phyloP scores from a whole-genome alignment of 2,797 vertebrate species.

The Phoxinus dragarum region DNA sequence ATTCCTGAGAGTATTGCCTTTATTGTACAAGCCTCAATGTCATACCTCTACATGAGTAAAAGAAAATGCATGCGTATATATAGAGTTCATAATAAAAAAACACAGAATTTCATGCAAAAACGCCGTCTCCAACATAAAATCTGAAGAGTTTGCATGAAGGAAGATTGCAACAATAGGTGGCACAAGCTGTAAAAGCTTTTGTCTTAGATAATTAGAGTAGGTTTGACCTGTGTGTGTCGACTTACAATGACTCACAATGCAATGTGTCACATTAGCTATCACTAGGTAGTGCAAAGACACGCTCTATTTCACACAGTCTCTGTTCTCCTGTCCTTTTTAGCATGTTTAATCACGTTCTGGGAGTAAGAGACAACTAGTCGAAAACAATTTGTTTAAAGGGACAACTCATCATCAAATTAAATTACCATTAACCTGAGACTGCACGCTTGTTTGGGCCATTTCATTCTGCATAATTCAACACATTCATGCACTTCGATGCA shows the following conservation, averaged over 20 bases:
- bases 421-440: conserved; percentile 73
- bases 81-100: background rate
- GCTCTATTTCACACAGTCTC: conserved; percentile 51
- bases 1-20: background rate
- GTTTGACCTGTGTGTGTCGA: background rate
- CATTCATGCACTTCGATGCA: conserved; percentile 44
- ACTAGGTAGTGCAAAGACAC: background rate
- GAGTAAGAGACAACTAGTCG: conserved; percentile 65
- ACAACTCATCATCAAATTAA: conserved; percentile 75
- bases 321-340: conserved; percentile 68
- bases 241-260: conserved; percentile 35
- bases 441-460: conserved; percentile 67
- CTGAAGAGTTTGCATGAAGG: background rate
- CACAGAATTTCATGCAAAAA: background rate
- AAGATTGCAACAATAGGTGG: background rate
- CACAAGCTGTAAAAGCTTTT: conserved; percentile 27
- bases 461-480: conserved; percentile 72
- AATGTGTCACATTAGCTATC: conserved; percentile 40
- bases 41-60: background rate
- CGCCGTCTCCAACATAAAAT: background rate
- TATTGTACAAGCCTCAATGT: background rate
- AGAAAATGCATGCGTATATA: no score
- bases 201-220: conserved; percentile 25
- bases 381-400: conserved; percentile 71
- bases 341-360: conserved; percentile 71